Conservation (phyloP, 2,888 invertebrate species). For the Timema cristinae region DNA sequence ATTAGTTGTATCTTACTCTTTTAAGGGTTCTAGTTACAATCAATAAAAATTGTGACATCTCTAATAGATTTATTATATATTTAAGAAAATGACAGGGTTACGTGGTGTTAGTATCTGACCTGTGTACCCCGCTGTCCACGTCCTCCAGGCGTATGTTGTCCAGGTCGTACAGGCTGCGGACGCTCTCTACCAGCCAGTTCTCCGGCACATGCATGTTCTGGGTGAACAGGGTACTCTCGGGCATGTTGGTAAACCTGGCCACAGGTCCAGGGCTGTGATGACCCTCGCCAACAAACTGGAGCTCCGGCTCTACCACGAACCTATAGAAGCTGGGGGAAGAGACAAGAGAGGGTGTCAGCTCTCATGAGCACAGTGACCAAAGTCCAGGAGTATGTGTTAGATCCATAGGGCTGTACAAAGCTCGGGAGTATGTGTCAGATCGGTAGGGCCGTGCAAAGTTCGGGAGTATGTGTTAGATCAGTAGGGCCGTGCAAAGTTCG, state of each 20-base stretch:
- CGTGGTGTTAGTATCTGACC: constrained; percentile 46
- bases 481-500: no score
- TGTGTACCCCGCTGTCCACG: constrained; percentile 82
- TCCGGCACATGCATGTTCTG: constrained; percentile 86
- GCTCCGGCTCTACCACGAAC: constrained; percentile 86
- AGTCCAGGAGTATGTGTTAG: no score
- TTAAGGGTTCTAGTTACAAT: constrained; percentile 6
- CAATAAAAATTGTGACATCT: neutral
- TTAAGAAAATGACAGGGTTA: neutral
- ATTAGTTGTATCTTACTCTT: no score
- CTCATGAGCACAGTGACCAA: no score
- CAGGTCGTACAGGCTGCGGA: constrained; percentile 88
- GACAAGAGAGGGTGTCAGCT: neutral
- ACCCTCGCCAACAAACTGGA: constrained; percentile 73
- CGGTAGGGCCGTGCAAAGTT: no score
- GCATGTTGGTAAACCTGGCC: constrained; percentile 85
- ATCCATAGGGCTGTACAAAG: no score
- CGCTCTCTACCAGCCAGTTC: constrained; percentile 94
- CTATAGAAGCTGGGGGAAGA: constrained; percentile 78
- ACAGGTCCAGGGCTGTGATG: constrained; percentile 66
- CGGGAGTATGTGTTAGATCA: no score
- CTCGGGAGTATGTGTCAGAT: no score
- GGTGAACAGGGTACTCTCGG: constrained; percentile 87
- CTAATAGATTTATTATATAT: neutral
- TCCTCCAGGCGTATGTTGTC: constrained; percentile 95